Evolutionary conservation across 2,888 invertebrate species (phyloP), one percentile per base, ranked within the genome.

Genomic region (Phasia obesa): DNA sequence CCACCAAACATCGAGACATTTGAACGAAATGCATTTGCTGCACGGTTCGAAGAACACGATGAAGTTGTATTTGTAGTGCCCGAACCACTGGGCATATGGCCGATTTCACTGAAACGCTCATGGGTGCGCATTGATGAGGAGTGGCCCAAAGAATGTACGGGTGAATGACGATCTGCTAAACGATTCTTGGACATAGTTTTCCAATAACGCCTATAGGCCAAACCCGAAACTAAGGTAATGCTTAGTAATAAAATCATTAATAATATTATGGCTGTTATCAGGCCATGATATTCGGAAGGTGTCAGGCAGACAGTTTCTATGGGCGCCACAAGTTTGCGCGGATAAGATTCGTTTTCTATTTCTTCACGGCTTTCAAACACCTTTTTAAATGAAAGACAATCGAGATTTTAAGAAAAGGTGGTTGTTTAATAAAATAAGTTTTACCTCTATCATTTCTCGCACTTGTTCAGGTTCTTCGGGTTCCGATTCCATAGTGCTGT

Each of bases 391-490:
- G n/a, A 38, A 7, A 1, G 6, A 64, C 11, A 59, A 31, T 35
- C n/a, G n/a, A 47, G 15, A 5, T 47, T 47, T 4, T 19, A n/a
- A n/a, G n/a, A 4, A 6, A 59, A 23, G 2, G n/a, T 25, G 7
- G 19, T 27, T 44, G 7, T n/a, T n/a, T n/a, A n/a, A n/a, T n/a
- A n/a, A 49, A 42, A 0, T 17, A 62, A 25, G 21, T 35, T 84
- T 86, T 91, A 96, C 97, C 93, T 97, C 96, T 86, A 97, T 97
- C 96, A 97, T 96, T 92, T 97, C 96, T 85, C 96, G 92, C 35
- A 97, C 97, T 89, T 95, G 96, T 89, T 97, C 97, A 15, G 94
- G 94, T 71, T 91, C 91, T 57, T 92, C 92, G 0, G 81, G 44
- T 81, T 86, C 91, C 51, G 69, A 13, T 55, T 74, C 69, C 4